A percentile compares a stretch with the other conserved stretches of the same genome.
Conservation (phyloP, 2,113 vertebrate species). For the Trichomycterus rosablanca region DNA sequence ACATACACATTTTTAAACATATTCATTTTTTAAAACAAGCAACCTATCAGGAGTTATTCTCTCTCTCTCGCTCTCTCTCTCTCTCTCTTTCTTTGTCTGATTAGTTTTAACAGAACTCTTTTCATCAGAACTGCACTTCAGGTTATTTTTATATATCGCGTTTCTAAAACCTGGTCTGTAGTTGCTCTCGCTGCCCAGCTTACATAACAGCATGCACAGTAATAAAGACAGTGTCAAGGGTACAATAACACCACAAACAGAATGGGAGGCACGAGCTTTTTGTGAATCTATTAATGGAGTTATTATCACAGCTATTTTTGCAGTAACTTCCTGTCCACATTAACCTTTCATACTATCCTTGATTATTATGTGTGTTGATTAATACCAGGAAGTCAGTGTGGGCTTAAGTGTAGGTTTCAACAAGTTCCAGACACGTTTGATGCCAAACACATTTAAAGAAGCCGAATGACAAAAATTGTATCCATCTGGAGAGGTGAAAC, state of each 20-base stretch:
- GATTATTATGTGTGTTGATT: neutral
- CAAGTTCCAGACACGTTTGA: too few relatives aligned
- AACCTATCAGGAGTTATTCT: conserved; percentile 36
- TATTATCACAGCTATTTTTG: neutral
- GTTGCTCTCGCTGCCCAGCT: conserved; percentile 26
- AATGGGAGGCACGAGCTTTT: conserved; percentile 13
- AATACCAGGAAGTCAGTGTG: neutral
- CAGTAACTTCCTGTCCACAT: conserved; percentile 1
- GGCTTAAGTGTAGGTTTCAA: neutral
- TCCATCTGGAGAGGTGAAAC: too few relatives aligned
- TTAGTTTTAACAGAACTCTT: conserved; percentile 37
- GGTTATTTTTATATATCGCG: conserved; percentile 39
- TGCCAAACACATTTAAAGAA: too few relatives aligned
- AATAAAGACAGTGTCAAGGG: conserved; percentile 35
- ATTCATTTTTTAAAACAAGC: conserved; percentile 19
- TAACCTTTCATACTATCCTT: too few relatives aligned
- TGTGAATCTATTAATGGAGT: conserved; percentile 15
- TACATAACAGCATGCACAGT: conserved; percentile 26
- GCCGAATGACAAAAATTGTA: too few relatives aligned
- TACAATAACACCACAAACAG: conserved; percentile 19
- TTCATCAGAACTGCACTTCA: conserved; percentile 37
- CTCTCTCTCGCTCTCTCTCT: conserved; percentile 33
- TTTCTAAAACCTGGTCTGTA: conserved; percentile 36
- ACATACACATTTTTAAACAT: conserved; percentile 14
- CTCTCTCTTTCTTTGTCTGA: conserved; percentile 19